Evolutionary conservation across 2,888 invertebrate species (phyloP), one percentile per base, ranked within the genome.

Genomic region (Chalcosyrphus nemorum): DNA sequence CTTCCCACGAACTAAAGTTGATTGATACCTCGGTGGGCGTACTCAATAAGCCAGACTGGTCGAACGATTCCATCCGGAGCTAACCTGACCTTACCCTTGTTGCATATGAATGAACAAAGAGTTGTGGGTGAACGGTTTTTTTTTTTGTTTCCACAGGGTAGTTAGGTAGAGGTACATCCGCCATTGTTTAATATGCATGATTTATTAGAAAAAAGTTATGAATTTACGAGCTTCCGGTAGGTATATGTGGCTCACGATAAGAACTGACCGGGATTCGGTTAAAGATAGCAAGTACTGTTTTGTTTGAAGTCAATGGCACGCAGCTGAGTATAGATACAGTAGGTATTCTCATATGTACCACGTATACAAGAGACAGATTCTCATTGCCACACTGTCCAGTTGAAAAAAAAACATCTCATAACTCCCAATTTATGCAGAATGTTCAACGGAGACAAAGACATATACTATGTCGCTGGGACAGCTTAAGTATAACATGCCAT

Each of bases 1-100:
- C 24, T 7, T 29, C 50, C 35, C 19, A 19, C 29, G 41, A 63
- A 63, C n/a, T 45, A 71, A 65, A 11, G 29, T 72, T 82, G 82
- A 82, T 82, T 72, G 82, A 82, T 82, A 82, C 35, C 61, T 68
- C 24, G 54, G 54, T 54, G 72, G 77, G 61, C 27, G 72, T 66
- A 56, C 66, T 71, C 77, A 71, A 71, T 71, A 71, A 82, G 54
- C 71, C 77, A 77, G 72, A 61, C 72, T 72, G 77, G 59, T 59
- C 43, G 52, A 56, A 68, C 54, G 38, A 65, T 59, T 81, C 21
- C 38, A 66, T 54, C 47, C 61, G 52, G 65, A 52, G 38, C 13
- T 41, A 66, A 52, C 52, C 41, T 59, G 71, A 43, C 72, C 61
- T 56, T 57, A 68, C 47, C 35, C 61, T 61, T 45, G 45, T 61